Evolutionary conservation across 2,888 invertebrate genomes (phyloP).

Genomic region (Galerucella calmariensis): DNA sequence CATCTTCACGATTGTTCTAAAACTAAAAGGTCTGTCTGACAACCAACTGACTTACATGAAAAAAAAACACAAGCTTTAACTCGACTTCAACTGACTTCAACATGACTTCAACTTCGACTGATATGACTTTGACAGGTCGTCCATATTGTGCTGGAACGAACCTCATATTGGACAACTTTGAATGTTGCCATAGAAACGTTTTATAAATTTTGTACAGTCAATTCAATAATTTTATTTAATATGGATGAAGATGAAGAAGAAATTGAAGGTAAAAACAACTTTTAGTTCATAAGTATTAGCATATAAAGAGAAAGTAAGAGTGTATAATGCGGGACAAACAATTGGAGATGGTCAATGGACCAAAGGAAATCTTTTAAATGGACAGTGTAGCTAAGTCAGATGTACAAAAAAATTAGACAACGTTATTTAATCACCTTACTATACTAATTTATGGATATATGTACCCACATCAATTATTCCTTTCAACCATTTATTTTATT

Average conservation of each 20-base stretch:
- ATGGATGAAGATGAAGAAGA: constrained; percentile 18
- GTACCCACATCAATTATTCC: not conserved
- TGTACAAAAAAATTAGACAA: not conserved
- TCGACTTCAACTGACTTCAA: too few species aligned
- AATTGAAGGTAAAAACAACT: constrained; percentile 16
- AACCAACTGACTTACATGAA: too few species aligned
- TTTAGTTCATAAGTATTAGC: not conserved
- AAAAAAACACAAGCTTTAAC: too few species aligned
- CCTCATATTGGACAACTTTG: too few species aligned
- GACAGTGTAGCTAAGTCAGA: not conserved
- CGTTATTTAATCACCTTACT: not conserved
- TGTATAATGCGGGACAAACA: not conserved
- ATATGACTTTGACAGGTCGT: too few species aligned
- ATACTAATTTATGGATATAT: not conserved
- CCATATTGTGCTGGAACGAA: too few species aligned
- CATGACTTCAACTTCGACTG: too few species aligned
- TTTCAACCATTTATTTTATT: not conserved
- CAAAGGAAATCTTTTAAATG: not conserved
- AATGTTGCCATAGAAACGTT: too few species aligned
- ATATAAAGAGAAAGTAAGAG: not conserved
- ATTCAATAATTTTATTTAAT: not conserved
- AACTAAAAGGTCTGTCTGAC: too few species aligned
- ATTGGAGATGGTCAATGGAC: not conserved
- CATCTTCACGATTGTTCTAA: too few species aligned
- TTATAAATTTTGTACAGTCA: not conserved